Evolutionary conservation across 1,140 invertebrate species (phyloP), one percentile per base, ranked within the genome.

Genomic region (Atta cephalotes): DNA sequence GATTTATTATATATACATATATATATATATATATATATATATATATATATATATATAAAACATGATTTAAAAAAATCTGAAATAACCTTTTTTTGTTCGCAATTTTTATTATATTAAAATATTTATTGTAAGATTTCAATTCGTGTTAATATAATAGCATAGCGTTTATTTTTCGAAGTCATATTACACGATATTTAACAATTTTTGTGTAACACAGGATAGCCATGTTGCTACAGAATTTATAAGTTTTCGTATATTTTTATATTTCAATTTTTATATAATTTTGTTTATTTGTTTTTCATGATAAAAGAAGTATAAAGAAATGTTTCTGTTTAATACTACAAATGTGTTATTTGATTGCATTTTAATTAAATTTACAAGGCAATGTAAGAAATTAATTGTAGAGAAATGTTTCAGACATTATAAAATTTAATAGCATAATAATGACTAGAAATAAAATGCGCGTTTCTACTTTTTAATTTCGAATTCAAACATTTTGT

Each of bases 401-500:
- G 9, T 45, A 45, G 39, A 51, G 9, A 51, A 51, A 51, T 49
- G 9, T 51, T 51, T 51, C 2, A 51, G 49, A 51, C 49, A 51
- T 35, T 49, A 49, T 51, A 51, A 51, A 51, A 51, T 51, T 51
- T 16, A 51, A 5, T 51, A 51, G 49, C 10, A 16, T 51, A 51
- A 16, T 25, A n/a, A 25, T 16, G 3, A 25, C 31, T 3, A 74
- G 16, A 49, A 60, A 60, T 31, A 6, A 18, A 70, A 21, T 16
- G 65, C 31, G 60, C 35, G 14, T 60, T 77, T 45, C 45, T 18
- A 77, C 4, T 25, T 39, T 7, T 31, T 60, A 58, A 80, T 87
- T 10, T 88, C 71, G 66, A 80, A 81, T 87, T 66, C 71, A 81
- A 87, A 79, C 60, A 76, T 87, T 66, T 71, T 49, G 60, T 12